Percentiles rank a stretch among this genome's conserved stretches.
Evolutionary conservation across 2,797 vertebrate species (phyloP).

Genomic region (Dallia pectoralis): DNA sequence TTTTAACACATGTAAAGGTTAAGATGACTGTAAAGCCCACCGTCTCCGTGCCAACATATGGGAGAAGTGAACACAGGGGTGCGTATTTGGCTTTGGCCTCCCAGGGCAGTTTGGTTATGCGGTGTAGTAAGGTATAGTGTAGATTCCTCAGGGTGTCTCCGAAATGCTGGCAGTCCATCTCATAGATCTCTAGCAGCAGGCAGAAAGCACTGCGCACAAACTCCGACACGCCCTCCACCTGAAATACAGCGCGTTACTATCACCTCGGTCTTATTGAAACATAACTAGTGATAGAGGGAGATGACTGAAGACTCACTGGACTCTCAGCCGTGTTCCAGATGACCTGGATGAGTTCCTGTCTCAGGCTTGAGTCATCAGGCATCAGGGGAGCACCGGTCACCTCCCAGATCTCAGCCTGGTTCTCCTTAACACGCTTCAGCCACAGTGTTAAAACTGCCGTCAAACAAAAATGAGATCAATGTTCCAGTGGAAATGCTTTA

Average conservation of each 20-base stretch:
- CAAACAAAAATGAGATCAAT: constrained; percentile 24
- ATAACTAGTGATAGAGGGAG: neutral
- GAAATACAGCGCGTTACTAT: constrained; percentile 13
- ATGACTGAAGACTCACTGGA: constrained; percentile 69
- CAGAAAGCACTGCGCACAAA: constrained; percentile 74
- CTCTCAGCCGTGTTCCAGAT: constrained; percentile 85
- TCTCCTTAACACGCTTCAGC: constrained; percentile 79
- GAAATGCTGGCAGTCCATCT: constrained; percentile 76
- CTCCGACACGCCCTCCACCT: constrained; percentile 84
- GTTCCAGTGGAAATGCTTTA: neutral
- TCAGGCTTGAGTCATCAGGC: constrained; percentile 56
- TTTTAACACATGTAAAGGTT: neutral
- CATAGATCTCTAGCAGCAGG: constrained; percentile 80
- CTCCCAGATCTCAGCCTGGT: constrained; percentile 70
- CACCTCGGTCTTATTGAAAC: neutral
- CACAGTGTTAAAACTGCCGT: constrained; percentile 79
- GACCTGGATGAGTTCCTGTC: constrained; percentile 68
- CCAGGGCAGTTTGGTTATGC: constrained; percentile 77
- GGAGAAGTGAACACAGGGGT: constrained; percentile 78
- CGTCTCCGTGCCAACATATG: constrained; percentile 76
- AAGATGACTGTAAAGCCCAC: constrained; percentile 58
- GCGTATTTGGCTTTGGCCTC: constrained; percentile 83
- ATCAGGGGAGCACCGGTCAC: constrained; percentile 61
- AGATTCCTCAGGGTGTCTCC: constrained; percentile 66
- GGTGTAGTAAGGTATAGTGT: constrained; percentile 70